Percentiles rank a stretch among this genome's conserved stretches.
phyloP scores from a whole-genome alignment of 2,797 vertebrate genomes.

The Discoglossus pictus region DNA sequence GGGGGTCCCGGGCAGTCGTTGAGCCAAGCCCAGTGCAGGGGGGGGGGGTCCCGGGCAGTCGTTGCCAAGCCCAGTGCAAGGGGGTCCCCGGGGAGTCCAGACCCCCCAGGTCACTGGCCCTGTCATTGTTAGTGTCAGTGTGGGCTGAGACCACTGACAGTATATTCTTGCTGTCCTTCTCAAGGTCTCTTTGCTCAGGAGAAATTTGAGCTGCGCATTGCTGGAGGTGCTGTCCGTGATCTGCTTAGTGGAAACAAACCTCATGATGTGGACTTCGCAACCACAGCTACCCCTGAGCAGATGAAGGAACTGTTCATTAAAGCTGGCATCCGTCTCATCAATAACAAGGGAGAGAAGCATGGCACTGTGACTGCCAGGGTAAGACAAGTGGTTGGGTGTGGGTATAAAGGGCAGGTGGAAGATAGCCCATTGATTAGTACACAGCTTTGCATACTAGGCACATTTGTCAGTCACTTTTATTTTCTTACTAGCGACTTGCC shows the following conservation, averaged over 20 bases:
- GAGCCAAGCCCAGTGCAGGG: too few species aligned
- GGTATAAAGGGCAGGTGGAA: not conserved
- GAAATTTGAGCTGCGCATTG: conserved; percentile 89
- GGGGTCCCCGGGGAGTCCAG: too few species aligned
- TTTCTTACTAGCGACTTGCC: too few species aligned
- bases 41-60: too few species aligned
- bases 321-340: conserved; percentile 90
- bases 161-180: not conserved
- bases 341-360: conserved; percentile 94
- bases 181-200: conserved; percentile 88
- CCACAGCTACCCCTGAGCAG: conserved; percentile 88
- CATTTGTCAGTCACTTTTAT: too few species aligned
- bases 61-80: too few species aligned
- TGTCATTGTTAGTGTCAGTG: not conserved
- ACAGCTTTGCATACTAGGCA: too few species aligned
- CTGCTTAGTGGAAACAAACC: conserved; percentile 84
- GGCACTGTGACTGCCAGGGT: conserved; percentile 95
- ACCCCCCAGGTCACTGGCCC: too few species aligned
- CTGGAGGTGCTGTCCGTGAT: conserved; percentile 93
- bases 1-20: too few species aligned
- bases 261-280: conserved; percentile 94
- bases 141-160: not conserved
- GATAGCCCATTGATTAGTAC: too few species aligned
- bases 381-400: too few species aligned
- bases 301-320: conserved; percentile 90